Base-by-base conservation (phyloP, 2,113 vertebrate species). In the Trematomus loennbergii region DNA sequence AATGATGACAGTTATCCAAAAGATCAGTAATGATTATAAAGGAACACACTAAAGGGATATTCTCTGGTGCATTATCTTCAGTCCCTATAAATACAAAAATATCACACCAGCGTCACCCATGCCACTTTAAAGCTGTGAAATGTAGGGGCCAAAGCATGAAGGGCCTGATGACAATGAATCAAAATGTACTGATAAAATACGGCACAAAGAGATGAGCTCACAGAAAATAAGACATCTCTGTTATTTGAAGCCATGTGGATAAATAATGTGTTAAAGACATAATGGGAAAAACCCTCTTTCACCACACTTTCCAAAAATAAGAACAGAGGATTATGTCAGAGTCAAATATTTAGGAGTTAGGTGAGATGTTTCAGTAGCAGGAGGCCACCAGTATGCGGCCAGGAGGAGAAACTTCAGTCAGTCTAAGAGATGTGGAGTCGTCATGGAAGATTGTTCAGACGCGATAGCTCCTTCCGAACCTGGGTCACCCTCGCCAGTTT, bases 401-500 rank as follows among this genome's bases (percentile, higher is more conserved):
- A 52, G 93, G 89, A 86, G 58, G 81, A 61, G 76, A 72, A 75
- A 74, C 63, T 45, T 64, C 25, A 57, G 75, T 99, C 95, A 98
- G 18, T 98, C 96, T 69, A 91, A 22, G 94, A 94, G n/a, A 92
- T 96, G 93, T 97, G 98, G 82, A 97, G 94, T 84, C 97, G 96
- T 49, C 96, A 97, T 62, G 97, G 97, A 49, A 99, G 96, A 92
- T 94, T 96, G 94, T 95, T 97, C 81, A 99, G 96, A 76, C 97
- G 97, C 29, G 97, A 96, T 52, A 99, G 96, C 92, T 99, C 98
- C 92, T 99, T 99, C 62, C 98, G 95, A 25, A 99, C 98, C 88
- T 97, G 96, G 87, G 97, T 97, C 81, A 99, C 98, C 86, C 95
- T 95, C 75, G 96, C 96, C 91, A 99, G 93, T 93, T 99, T 99